Evolutionary conservation across 1,140 invertebrate species (phyloP).

Genomic region (Thrips palmi): DNA sequence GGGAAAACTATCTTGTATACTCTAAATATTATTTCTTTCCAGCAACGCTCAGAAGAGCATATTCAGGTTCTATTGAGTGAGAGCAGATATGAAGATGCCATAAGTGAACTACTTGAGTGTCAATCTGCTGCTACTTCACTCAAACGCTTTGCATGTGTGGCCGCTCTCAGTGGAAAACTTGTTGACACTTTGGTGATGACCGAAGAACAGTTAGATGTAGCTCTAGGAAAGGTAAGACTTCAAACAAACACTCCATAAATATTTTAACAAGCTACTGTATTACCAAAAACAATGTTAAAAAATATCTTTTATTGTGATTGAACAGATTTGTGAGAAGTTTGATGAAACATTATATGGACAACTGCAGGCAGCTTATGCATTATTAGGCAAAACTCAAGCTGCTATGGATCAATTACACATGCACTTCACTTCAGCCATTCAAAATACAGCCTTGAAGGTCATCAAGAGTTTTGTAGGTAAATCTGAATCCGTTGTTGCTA

Average conservation of each 20-base stretch:
- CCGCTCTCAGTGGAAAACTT: conserved; percentile 65
- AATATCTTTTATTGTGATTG: background rate
- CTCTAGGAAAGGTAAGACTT: conserved; percentile 49
- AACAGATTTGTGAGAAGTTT: conserved; percentile 46
- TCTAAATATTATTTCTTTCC: conserved; percentile 17
- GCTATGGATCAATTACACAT: conserved; percentile 90
- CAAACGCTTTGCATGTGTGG: conserved; percentile 69
- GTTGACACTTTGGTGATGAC: conserved; percentile 83
- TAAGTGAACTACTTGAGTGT: conserved; percentile 71
- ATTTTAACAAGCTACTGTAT: background rate
- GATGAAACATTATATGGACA: conserved; percentile 52
- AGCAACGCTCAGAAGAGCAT: conserved; percentile 67
- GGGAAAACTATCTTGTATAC: conserved; percentile 2
- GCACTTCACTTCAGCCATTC: conserved; percentile 87
- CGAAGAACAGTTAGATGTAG: conserved; percentile 78
- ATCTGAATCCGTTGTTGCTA: conserved; percentile 33
- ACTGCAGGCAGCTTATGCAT: conserved; percentile 65
- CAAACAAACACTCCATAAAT: background rate
- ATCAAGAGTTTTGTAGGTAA: conserved; percentile 52
- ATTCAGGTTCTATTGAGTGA: conserved; percentile 61
- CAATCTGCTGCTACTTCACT: conserved; percentile 64
- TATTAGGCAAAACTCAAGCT: conserved; percentile 70
- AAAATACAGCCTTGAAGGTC: conserved; percentile 66
- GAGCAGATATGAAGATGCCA: conserved; percentile 77
- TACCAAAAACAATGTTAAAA: background rate